These are phyloP conservation scores for Lerema accius DNA, from an alignment of 1,140 invertebrate species.

Conservation along the genomic window DNA sequence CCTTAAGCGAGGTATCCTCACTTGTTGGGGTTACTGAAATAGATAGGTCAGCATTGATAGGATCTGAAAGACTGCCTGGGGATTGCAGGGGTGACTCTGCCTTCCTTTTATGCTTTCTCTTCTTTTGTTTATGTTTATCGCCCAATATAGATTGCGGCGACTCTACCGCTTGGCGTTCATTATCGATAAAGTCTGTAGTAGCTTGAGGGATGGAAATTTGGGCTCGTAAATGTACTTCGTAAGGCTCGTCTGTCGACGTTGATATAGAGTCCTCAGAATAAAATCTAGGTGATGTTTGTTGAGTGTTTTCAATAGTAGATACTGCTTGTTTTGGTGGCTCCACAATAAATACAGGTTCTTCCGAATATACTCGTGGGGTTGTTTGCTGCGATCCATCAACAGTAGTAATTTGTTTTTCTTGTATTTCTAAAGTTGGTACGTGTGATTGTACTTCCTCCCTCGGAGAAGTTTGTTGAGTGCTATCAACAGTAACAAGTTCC, in stretches of 20 bases:
- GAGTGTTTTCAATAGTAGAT: slow-evolving; percentile 65
- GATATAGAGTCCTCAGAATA: slow-evolving; percentile 71
- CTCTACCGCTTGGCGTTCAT: slow-evolving; percentile 56
- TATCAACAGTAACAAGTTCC: slow-evolving; percentile 55
- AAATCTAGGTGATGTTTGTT: slow-evolving; percentile 83
- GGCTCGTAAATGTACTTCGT: slow-evolving; percentile 85
- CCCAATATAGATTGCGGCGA: slow-evolving; percentile 50
- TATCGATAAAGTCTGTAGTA: slow-evolving; percentile 64
- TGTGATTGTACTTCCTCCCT: slow-evolving; percentile 35
- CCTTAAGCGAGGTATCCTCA: slow-evolving; percentile 72
- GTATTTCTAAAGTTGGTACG: slow-evolving; percentile 24
- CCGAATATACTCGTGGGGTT: slow-evolving; percentile 49
- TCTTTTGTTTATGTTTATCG: slow-evolving; percentile 73
- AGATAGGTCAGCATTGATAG: slow-evolving; percentile 78
- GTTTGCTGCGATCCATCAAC: slow-evolving; percentile 62
- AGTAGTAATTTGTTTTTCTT: slow-evolving; percentile 39
- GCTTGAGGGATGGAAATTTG: slow-evolving; percentile 84
- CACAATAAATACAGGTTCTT: slow-evolving; percentile 62
- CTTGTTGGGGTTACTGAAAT: slow-evolving; percentile 73
- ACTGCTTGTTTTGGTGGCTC: slow-evolving; percentile 49
- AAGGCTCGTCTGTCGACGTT: slow-evolving; percentile 84
- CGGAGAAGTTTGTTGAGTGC: slow-evolving; percentile 73
- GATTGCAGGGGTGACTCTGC: slow-evolving; percentile 61
- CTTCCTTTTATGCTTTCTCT: slow-evolving; percentile 74
- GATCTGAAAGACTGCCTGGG: slow-evolving; percentile 79